Percentiles rank a stretch among this genome's conserved stretches.
phyloP scores from a whole-genome alignment of 2,888 invertebrate species.

The Tenthredo livida region DNA sequence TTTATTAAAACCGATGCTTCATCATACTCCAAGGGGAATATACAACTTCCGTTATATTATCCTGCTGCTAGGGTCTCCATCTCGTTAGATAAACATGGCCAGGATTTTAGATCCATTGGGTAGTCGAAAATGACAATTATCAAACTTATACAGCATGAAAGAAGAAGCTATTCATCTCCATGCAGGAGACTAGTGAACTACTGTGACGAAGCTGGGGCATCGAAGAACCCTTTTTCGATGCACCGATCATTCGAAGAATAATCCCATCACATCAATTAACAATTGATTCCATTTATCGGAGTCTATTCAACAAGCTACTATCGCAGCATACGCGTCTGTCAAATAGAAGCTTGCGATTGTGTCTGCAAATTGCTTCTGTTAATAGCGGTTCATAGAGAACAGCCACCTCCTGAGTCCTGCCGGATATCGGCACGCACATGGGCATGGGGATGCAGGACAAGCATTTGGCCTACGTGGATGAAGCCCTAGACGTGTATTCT shows the following conservation, averaged over 20 bases:
- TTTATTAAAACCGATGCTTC: neutral
- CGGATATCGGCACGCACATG: constrained; percentile 20
- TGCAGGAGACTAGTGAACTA: neutral
- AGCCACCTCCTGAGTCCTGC: neutral
- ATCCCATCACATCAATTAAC: neutral
- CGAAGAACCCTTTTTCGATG: neutral
- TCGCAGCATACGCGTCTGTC: neutral
- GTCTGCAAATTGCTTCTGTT: constrained; percentile 35
- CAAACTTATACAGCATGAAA: neutral
- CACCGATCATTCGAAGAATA: neutral
- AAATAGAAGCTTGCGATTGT: neutral
- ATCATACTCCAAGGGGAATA: neutral
- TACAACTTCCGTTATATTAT: constrained; percentile 5
- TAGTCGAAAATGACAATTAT: neutral
- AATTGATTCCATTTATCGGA: neutral
- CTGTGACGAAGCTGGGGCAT: neutral
- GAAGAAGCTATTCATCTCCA: neutral
- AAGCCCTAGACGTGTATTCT: neutral
- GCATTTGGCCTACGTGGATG: neutral
- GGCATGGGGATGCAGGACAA: neutral
- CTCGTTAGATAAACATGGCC: neutral
- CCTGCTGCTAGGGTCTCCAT: neutral
- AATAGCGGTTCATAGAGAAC: neutral
- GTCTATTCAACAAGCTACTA: neutral
- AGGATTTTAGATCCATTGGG: neutral